Evolutionary conservation across 1,140 invertebrate genomes (phyloP).

Genomic region (Drosophila pandora): DNA sequence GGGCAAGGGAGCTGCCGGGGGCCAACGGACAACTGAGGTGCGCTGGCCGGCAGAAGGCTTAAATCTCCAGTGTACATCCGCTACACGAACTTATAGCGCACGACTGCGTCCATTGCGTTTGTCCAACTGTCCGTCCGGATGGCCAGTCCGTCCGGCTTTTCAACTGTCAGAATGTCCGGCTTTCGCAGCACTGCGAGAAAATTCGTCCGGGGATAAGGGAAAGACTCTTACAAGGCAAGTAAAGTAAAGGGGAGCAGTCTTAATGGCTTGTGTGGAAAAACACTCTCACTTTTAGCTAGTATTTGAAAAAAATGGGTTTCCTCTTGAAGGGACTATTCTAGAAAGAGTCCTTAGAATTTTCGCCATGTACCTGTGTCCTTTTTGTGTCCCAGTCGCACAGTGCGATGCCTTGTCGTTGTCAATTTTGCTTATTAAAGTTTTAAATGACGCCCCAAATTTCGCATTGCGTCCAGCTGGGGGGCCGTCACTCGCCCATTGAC

Average conservation of each 20-base stretch:
- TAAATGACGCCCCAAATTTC: conserved; percentile 80
- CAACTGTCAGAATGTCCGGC: conserved; percentile 25
- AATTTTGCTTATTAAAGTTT: conserved; percentile 81
- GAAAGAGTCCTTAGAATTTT: conserved; percentile 1
- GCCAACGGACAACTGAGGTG: conserved; percentile 16
- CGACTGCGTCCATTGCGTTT: conserved; percentile 60
- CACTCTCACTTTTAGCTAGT: background rate
- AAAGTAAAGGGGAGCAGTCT: background rate
- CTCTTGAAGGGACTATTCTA: background rate
- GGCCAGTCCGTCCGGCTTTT: conserved; percentile 1
- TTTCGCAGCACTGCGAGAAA: conserved; percentile 22
- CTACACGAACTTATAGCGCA: conserved; percentile 77
- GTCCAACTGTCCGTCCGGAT: conserved; percentile 18
- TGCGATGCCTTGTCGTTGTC: conserved; percentile 57
- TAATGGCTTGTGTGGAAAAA: background rate
- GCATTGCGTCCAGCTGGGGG: conserved; percentile 49
- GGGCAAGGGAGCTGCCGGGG: conserved; percentile 5
- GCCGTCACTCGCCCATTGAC: conserved; percentile 50
- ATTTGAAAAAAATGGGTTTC: background rate
- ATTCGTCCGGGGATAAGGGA: background rate
- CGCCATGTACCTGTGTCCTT: conserved; percentile 10
- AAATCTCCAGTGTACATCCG: conserved; percentile 79
- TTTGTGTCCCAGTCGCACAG: conserved; percentile 18
- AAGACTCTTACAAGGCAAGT: background rate
- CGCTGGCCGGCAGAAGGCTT: conserved; percentile 57